Conservation (phyloP, 2,113 vertebrate species). For the Phyllostomus hastatus region DNA sequence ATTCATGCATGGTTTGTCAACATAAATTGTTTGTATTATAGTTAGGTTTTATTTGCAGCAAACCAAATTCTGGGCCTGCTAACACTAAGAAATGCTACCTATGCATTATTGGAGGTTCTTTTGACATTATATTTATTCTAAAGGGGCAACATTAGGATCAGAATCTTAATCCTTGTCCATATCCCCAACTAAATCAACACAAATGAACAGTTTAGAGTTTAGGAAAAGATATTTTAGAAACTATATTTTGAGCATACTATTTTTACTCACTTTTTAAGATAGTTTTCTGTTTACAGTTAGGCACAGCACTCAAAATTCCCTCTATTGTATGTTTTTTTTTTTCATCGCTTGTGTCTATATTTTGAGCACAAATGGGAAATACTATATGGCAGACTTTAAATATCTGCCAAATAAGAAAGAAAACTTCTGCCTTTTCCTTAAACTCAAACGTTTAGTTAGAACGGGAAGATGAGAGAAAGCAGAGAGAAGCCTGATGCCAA, state of each 20-base stretch:
- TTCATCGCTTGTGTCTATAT: background rate
- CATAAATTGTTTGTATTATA: background rate
- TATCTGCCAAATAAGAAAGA: background rate
- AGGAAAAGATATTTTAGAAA: background rate
- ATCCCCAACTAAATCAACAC: background rate
- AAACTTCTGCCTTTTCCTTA: background rate
- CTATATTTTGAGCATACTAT: background rate
- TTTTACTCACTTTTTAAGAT: background rate
- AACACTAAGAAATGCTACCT: background rate
- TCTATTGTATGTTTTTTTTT: background rate
- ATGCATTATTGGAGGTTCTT: background rate
- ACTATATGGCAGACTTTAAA: background rate
- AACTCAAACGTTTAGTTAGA: background rate
- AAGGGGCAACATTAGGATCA: background rate
- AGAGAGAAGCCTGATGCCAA: background rate
- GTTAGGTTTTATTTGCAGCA: background rate
- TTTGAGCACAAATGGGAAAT: background rate
- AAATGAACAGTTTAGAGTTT: background rate
- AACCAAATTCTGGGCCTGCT: background rate
- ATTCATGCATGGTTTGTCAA: background rate
- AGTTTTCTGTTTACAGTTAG: background rate
- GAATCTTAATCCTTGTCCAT: background rate
- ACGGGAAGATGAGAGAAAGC: background rate
- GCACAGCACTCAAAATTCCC: background rate
- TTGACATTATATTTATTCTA: background rate